Percentiles rank a stretch among this genome's conserved stretches.
Conservation (phyloP, 1,140 invertebrate genomes). For the Ectropis grisescens region DNA sequence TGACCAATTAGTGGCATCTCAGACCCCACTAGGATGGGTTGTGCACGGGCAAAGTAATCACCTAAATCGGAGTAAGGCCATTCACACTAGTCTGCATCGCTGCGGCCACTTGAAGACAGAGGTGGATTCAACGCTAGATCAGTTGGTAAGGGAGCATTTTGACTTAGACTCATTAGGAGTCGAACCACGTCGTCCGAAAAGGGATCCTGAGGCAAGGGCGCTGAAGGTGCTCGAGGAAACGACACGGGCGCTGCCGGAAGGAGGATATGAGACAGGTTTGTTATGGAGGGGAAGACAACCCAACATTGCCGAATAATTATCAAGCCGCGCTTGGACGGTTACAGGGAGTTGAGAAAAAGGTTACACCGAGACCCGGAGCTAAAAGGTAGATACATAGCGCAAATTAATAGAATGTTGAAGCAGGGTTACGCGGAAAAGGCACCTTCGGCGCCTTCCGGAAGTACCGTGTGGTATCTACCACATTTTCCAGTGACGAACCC, state of each 20-base stretch:
- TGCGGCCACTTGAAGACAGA: too few species aligned
- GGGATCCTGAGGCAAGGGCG: conserved; percentile 1
- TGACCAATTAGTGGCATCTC: conserved; percentile 13
- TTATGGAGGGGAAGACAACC: conserved; percentile 4
- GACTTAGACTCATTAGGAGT: conserved; percentile 2
- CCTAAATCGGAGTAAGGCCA: background rate
- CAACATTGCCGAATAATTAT: conserved; percentile 1
- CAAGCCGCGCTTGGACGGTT: conserved; percentile 1
- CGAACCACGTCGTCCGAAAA: conserved; percentile 1
- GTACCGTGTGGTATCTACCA: conserved; percentile 7
- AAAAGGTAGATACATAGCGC: background rate
- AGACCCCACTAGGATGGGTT: conserved; percentile 16
- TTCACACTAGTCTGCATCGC: background rate
- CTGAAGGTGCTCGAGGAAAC: conserved; percentile 1
- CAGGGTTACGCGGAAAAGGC: conserved; percentile 4
- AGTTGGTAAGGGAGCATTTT: conserved; percentile 4
- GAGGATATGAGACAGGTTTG: conserved; percentile 8
- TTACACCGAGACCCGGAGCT: conserved; percentile 4
- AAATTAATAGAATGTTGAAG: conserved; percentile 1
- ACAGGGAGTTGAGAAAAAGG: conserved; percentile 4
- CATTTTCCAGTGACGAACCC: conserved; percentile 7
- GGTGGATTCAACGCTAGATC: too few species aligned
- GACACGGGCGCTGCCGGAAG: conserved; percentile 1
- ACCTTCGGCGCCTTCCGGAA: background rate
- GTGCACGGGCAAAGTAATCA: conserved; percentile 7